Conservation (phyloP, 2,888 invertebrate species). For the Hyalella azteca region DNA sequence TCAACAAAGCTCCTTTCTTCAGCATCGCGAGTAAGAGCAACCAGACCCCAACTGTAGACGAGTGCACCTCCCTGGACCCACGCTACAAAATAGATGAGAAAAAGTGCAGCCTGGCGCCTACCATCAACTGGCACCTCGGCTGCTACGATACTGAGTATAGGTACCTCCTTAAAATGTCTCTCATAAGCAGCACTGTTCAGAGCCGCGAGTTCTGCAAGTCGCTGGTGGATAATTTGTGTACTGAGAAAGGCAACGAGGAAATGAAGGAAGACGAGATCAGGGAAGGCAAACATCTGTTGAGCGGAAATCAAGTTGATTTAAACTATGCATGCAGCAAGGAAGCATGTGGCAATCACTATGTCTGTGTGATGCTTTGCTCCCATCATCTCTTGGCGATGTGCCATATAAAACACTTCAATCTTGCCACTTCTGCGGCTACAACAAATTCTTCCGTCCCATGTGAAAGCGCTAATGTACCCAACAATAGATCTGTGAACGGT, state of each 20-base stretch:
- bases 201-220: slow-evolving; percentile 51
- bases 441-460: background rate
- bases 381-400: slow-evolving; percentile 57
- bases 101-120: slow-evolving; percentile 48
- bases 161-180: slow-evolving; percentile 42
- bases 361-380: slow-evolving; percentile 56
- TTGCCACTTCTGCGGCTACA: background rate
- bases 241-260: slow-evolving; percentile 28
- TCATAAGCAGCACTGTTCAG: slow-evolving; percentile 46
- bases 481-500: background rate
- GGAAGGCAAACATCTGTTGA: slow-evolving; percentile 17
- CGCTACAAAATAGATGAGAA: slow-evolving; percentile 42
- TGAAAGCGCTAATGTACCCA: slow-evolving; percentile 9
- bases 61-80: slow-evolving; percentile 47
- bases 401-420: slow-evolving; percentile 48
- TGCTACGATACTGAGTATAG: slow-evolving; percentile 54
- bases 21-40: slow-evolving; percentile 39
- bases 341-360: slow-evolving; percentile 53
- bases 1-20: slow-evolving; percentile 50
- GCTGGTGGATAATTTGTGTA: slow-evolving; percentile 40
- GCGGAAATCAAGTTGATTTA: slow-evolving; percentile 25
- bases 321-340: slow-evolving; percentile 29
- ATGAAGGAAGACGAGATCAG: slow-evolving; percentile 32
- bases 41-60: slow-evolving; percentile 26
- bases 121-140: slow-evolving; percentile 55